phyloP scores from a whole-genome alignment of 2,797 vertebrate genomes.

The Acrossocheilus fasciatus region DNA sequence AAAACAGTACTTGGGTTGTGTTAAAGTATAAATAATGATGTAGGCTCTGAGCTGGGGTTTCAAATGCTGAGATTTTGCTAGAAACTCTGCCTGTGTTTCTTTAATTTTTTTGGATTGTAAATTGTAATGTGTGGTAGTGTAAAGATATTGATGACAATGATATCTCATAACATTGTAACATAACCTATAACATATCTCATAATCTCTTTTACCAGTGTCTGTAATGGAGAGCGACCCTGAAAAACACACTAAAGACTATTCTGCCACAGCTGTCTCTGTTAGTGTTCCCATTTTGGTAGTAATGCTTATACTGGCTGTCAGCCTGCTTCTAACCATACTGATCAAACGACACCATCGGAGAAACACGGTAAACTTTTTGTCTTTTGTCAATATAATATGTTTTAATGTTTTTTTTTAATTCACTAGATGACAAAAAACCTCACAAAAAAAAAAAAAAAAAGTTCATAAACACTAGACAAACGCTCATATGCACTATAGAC shows the following conservation, averaged over 20 bases:
- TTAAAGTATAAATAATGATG: not conserved
- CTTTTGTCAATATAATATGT: not conserved
- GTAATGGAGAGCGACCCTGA: fast-evolving
- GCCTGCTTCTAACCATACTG: not conserved
- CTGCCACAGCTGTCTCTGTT: not conserved
- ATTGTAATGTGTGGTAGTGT: not conserved
- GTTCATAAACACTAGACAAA: not conserved
- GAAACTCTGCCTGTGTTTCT: no score
- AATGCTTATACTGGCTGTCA: conserved; percentile 12
- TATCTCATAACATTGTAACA: not conserved
- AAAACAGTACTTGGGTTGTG: not conserved
- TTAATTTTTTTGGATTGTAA: not conserved
- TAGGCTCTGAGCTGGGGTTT: not conserved
- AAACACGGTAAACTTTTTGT: conserved; percentile 39
- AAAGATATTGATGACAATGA: not conserved
- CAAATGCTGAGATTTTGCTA: not conserved
- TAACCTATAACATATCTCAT: no score
- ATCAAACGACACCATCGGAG: conserved; percentile 23
- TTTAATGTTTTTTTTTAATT: not conserved
- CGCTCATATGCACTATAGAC: no score
- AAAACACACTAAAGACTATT: fast-evolving
- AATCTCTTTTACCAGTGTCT: conserved; percentile 3
- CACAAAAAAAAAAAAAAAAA: not conserved
- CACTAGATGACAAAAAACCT: not conserved
- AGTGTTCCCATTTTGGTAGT: conserved; percentile 19